Conservation (phyloP, 2,113 vertebrate genomes). For the Oxyruncus cristatus region DNA sequence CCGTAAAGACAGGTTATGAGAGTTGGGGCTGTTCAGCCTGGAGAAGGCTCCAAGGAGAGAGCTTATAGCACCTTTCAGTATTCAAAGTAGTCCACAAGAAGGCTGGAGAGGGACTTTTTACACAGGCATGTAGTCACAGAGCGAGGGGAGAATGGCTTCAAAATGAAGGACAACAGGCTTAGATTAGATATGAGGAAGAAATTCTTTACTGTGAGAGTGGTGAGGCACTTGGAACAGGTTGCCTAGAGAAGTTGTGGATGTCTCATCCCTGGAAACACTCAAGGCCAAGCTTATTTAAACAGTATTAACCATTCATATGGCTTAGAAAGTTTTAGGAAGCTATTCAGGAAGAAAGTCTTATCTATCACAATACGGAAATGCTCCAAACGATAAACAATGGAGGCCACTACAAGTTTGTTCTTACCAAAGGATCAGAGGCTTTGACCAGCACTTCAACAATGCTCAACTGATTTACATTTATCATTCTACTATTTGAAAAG, state of each 20-base stretch:
- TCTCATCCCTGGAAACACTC: neutral
- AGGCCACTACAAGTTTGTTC: neutral
- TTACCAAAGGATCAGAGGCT: neutral
- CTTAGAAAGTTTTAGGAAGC: neutral
- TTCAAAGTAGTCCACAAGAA: neutral
- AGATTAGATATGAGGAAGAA: neutral
- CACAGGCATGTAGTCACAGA: neutral
- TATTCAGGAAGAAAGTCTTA: neutral
- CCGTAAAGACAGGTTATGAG: neutral
- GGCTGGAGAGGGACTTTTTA: neutral
- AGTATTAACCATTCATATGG: neutral
- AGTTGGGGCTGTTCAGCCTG: neutral
- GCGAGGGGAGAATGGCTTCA: neutral
- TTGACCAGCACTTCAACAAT: neutral
- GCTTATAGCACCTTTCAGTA: neutral
- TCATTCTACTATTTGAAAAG: neutral
- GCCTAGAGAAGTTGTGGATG: neutral
- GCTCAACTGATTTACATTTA: neutral
- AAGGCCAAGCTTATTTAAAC: neutral
- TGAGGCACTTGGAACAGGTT: neutral
- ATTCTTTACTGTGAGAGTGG: neutral
- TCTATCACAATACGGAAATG: neutral
- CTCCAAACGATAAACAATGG: neutral
- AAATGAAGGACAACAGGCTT: neutral
- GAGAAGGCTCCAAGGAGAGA: neutral